Evolutionary conservation across 64 coral and sea anemone species (phyloP).

Genomic region (Dendrophyllia cribrosa): DNA sequence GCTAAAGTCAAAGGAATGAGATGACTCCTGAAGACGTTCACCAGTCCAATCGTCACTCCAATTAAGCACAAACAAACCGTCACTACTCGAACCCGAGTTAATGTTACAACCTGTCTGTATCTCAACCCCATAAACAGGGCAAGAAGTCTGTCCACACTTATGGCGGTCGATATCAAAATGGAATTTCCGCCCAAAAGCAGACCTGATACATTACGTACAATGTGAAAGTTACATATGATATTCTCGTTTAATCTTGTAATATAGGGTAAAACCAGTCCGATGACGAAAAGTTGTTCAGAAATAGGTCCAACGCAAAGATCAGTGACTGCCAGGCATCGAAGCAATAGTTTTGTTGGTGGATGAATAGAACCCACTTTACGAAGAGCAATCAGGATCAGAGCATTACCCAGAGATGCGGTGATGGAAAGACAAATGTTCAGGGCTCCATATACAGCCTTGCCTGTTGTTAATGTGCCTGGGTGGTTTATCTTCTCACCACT

Average conservation of each 20-base stretch:
- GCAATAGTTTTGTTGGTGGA: too few relatives aligned
- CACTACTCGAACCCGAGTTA: background rate
- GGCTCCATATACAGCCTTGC: too few relatives aligned
- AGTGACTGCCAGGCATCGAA: too few relatives aligned
- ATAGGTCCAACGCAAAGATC: too few relatives aligned
- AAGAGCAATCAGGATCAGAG: too few relatives aligned
- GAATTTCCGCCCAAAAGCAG: background rate
- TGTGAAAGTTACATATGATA: background rate
- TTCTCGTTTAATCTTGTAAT: background rate
- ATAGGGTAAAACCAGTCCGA: too few relatives aligned
- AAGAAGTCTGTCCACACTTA: conserved; percentile 42
- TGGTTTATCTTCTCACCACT: too few relatives aligned
- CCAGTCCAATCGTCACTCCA: background rate
- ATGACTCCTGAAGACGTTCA: conserved; percentile 8
- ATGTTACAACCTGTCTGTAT: conserved; percentile 32
- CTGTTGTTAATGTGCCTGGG: too few relatives aligned
- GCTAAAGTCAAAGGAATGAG: background rate
- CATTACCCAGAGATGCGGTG: too few relatives aligned
- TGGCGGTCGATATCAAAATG: conserved; percentile 14
- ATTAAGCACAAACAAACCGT: background rate
- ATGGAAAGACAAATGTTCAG: too few relatives aligned
- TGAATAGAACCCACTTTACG: too few relatives aligned
- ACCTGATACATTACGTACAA: background rate
- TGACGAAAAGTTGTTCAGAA: too few relatives aligned
- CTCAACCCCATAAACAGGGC: conserved; percentile 1